phyloP scores from a whole-genome alignment of 2,888 invertebrate species.

The Cryptosula pallasiana region DNA sequence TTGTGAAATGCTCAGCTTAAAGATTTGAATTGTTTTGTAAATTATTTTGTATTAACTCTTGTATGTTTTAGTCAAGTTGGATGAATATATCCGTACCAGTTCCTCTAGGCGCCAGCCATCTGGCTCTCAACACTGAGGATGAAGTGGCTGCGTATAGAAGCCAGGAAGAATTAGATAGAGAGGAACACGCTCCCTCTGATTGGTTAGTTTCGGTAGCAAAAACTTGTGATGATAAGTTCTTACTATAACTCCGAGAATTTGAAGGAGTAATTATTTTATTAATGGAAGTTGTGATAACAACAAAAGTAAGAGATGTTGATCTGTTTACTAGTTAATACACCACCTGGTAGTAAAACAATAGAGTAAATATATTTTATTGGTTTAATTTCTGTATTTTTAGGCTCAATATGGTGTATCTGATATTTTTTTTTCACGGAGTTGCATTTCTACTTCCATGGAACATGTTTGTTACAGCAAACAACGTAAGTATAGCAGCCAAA shows the following conservation, averaged over 20 bases:
- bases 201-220: neutral
- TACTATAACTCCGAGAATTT: too few species aligned
- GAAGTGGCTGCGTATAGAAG: neutral
- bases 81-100: conserved; percentile 7
- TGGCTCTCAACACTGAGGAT: neutral
- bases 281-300: too few species aligned
- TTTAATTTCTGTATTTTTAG: conserved; percentile 34
- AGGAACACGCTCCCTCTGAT: neutral
- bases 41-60: too few species aligned
- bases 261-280: too few species aligned
- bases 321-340: too few species aligned
- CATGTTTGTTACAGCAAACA: conserved; percentile 94
- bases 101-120: neutral
- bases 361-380: too few species aligned
- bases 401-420: conserved; percentile 69
- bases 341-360: too few species aligned
- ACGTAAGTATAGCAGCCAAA: conserved; percentile 65
- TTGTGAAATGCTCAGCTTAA: too few species aligned
- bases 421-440: conserved; percentile 85
- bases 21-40: neutral
- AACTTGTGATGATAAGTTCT: too few species aligned
- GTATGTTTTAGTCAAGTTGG: conserved; percentile 9
- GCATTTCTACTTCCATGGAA: conserved; percentile 97
- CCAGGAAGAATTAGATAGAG: neutral
- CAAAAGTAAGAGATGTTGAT: too few species aligned